Percentiles rank a stretch among this genome's conserved stretches.
Evolutionary conservation across 2,797 vertebrate species (phyloP).

Genomic region (Esox lucius): DNA sequence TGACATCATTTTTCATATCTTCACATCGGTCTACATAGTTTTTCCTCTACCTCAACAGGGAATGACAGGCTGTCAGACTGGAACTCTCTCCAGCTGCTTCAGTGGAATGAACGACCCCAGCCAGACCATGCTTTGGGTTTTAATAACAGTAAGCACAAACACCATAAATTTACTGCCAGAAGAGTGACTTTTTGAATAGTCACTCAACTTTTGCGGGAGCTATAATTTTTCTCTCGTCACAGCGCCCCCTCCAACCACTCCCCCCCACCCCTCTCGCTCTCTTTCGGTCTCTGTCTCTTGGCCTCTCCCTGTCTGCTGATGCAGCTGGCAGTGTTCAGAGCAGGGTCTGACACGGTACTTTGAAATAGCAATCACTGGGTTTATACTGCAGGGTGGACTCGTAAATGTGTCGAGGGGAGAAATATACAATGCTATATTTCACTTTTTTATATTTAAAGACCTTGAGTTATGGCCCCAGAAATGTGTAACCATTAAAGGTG

Average conservation of each 20-base stretch:
- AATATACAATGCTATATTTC: conserved; percentile 91
- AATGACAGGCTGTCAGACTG: conserved; percentile 24
- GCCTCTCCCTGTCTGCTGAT: conserved; percentile 66
- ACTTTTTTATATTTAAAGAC: conserved; percentile 87
- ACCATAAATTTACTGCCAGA: conserved; percentile 90
- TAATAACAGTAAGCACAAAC: conserved; percentile 93
- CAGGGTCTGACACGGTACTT: conserved; percentile 89
- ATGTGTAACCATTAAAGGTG: conserved; percentile 91
- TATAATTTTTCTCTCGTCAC: conserved; percentile 76
- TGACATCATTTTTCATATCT: background rate
- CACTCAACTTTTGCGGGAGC: conserved; percentile 78
- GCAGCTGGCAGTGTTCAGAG: conserved; percentile 88
- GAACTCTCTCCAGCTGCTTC: conserved; percentile 68
- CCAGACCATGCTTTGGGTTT: conserved; percentile 89
- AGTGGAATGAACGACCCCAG: conserved; percentile 67
- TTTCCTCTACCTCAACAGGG: conserved; percentile 7
- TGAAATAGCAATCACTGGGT: conserved; percentile 95
- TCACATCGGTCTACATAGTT: conserved; percentile 19
- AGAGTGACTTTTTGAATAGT: conserved; percentile 88
- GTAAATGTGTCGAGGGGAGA: conserved; percentile 90
- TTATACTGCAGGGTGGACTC: conserved; percentile 92
- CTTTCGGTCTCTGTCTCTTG: conserved; percentile 40
- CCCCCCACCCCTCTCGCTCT: background rate
- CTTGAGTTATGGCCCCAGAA: conserved; percentile 89
- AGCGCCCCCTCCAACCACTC: background rate